Evolutionary conservation across 2,113 vertebrate species (phyloP).

Genomic region (Cygnus buccinator): DNA sequence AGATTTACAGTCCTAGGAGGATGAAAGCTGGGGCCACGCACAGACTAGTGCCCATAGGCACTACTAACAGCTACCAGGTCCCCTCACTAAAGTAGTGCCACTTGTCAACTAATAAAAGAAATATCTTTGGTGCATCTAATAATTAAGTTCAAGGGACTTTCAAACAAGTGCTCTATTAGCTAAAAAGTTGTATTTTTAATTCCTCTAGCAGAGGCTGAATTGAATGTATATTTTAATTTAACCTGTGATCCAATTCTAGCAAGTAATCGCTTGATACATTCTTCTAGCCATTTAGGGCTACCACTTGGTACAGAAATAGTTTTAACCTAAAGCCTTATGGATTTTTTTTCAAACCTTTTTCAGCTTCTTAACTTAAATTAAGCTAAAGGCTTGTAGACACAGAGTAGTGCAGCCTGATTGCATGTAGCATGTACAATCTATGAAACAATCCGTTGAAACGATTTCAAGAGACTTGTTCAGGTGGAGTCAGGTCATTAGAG

Average conservation of each 20-base stretch:
- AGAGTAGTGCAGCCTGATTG: not conserved
- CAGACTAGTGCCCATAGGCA: not conserved
- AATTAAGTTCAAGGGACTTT: not conserved
- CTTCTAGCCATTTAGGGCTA: not conserved
- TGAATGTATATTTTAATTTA: not conserved
- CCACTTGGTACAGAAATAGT: not conserved
- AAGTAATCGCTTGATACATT: not conserved
- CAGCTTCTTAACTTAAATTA: not conserved
- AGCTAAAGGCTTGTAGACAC: not conserved
- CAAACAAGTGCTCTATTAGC: not conserved
- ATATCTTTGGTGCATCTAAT: not conserved
- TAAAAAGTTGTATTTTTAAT: not conserved
- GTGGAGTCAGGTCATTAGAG: not conserved
- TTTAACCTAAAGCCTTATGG: not conserved
- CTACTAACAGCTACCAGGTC: not conserved
- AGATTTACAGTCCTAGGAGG: not conserved
- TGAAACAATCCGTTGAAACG: not conserved
- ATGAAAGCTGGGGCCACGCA: not conserved
- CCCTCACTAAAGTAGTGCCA: not conserved
- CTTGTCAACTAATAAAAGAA: not conserved
- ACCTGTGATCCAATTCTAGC: not conserved
- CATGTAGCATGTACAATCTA: fast-evolving
- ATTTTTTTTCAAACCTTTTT: not conserved
- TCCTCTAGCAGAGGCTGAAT: not conserved
- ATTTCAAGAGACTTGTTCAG: not conserved